These are phyloP conservation scores for Cotesia vestalis DNA, from an alignment of 1,140 invertebrate species.

Conservation along the genomic window DNA sequence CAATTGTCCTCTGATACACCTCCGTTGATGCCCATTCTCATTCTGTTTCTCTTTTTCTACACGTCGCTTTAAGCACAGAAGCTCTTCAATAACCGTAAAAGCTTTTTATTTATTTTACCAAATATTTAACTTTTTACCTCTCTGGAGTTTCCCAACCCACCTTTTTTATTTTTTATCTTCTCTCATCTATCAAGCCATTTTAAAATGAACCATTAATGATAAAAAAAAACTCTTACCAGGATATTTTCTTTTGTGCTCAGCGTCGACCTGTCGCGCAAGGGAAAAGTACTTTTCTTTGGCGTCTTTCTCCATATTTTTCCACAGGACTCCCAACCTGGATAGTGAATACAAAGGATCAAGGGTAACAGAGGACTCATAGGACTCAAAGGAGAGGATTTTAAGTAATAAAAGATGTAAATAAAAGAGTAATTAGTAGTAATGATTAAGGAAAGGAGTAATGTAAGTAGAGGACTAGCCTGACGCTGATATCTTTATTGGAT, in stretches of 20 bases:
- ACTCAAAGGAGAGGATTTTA: too few relatives aligned
- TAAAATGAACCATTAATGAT: too few relatives aligned
- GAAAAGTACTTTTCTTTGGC: constrained; percentile 70
- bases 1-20: constrained; percentile 15
- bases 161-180: too few relatives aligned
- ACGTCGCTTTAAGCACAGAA: constrained; percentile 5
- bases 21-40: not conserved
- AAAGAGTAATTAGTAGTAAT: constrained; percentile 14
- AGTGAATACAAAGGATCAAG: constrained; percentile 32
- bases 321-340: constrained; percentile 65
- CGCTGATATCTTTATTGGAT: constrained; percentile 73
- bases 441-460: not conserved
- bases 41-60: not conserved
- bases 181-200: too few relatives aligned
- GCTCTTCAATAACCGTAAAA: not conserved
- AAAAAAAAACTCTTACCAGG: constrained; percentile 60
- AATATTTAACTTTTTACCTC: too few relatives aligned
- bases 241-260: constrained; percentile 73
- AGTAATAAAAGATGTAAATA: too few relatives aligned
- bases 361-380: constrained; percentile 3
- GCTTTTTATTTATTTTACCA: too few relatives aligned
- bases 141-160: too few relatives aligned
- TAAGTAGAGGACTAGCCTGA: constrained; percentile 57
- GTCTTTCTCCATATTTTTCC: constrained; percentile 67
- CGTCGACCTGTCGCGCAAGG: constrained; percentile 68